Base-by-base conservation (phyloP, 2,888 invertebrate genomes). In the Parascotia fuliginaria region DNA sequence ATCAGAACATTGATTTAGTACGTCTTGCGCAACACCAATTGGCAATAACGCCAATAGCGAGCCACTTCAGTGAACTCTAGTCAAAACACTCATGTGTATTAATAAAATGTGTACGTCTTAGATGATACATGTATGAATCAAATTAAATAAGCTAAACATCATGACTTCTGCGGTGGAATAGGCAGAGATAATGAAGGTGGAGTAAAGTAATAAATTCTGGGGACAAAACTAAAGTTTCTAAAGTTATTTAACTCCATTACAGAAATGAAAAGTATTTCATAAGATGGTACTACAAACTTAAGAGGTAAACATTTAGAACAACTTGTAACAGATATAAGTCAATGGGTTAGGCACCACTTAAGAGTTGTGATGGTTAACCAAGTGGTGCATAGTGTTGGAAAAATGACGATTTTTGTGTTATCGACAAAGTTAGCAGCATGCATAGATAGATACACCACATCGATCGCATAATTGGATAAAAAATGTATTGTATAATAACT, bases 321-420 rank as follows among this genome's bases (percentile, higher is more conserved):
- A 77, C 74, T 73, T 63, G 75, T 60, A 60, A 41, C 62, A 81
- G 87, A 87, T 87, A 85, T 79, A 68, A 56, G 49, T 47, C 83
- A 88, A 87, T 89, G 87, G 87, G 87, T 88, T 87, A 81, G 68
- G 59, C 72, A 60, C 81, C 86, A 88, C 87, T 89, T 87, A 60
- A 49, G 66, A 75, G 76, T 73, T 73, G 73, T 70, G 55, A 64
- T 65, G 66, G 66, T 72, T 77, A 75, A 74, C 59, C 63, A 65
- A 76, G 67, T 71, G 68, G 59, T 16, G 31, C 51, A 39, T 60
- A 76, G 59, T 40, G 63, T 42, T 50, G 66, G 14, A 15, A 7
- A 1, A 15, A 1, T 9, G 32, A 42, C 42, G 48, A 42, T 42
- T 2, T 19, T 19, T 19, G 19, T 5, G 5, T 5, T 19, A 19